Conservation (phyloP, 2,888 invertebrate species). For the Erynnis tages region DNA sequence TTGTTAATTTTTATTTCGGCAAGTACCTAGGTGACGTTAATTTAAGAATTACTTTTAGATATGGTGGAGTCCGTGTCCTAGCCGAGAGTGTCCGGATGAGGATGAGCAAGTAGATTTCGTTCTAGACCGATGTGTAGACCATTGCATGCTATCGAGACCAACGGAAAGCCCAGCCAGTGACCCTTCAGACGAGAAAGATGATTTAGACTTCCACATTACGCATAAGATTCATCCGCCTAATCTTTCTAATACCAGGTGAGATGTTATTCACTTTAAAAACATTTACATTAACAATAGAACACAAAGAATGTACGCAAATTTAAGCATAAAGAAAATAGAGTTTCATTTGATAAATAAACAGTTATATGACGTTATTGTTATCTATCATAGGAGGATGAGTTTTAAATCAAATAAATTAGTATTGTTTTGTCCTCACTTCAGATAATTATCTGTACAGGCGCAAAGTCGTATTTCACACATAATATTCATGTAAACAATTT, state of each 20-base stretch:
- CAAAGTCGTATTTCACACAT: constrained; percentile 6
- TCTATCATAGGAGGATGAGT: background rate
- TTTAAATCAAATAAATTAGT: background rate
- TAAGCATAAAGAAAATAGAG: background rate
- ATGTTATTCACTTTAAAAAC: background rate
- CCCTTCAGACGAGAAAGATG: constrained; percentile 74
- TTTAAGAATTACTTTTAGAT: constrained; percentile 68
- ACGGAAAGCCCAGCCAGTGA: constrained; percentile 62
- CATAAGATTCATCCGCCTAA: constrained; percentile 69
- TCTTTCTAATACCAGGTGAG: constrained; percentile 63
- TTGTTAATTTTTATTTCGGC: too few relatives aligned
- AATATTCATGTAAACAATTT: constrained; percentile 43
- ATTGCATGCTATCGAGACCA: constrained; percentile 82
- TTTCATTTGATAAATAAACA: constrained; percentile 1
- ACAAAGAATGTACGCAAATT: background rate
- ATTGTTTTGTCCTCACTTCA: constrained; percentile 11
- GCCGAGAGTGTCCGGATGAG: constrained; percentile 88
- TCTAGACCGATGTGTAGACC: constrained; percentile 86
- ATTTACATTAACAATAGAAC: background rate
- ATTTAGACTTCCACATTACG: constrained; percentile 79
- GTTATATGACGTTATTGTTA: background rate
- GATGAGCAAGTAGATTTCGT: constrained; percentile 87
- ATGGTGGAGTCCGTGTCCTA: constrained; percentile 92
- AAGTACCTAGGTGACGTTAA: too few relatives aligned
- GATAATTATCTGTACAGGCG: background rate